Evolutionary conservation across 2,113 vertebrate species (phyloP), one percentile per base, ranked within the genome.

Genomic region (Cyprinodon variegatus): DNA sequence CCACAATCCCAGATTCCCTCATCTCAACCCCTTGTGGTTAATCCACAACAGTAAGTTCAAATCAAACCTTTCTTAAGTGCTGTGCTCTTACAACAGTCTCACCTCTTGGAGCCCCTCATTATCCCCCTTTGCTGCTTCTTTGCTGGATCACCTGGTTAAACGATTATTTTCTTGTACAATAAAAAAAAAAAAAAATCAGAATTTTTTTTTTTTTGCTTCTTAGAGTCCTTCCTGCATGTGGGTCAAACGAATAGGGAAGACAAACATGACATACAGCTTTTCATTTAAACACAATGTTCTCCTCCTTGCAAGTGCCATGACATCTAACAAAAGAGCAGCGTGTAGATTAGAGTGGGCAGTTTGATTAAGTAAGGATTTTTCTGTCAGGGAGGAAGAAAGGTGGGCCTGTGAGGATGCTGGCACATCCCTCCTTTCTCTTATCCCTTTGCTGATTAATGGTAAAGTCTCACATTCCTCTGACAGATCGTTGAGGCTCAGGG

Each of bases 291-390:
- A 62, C 36, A 62, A 20, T 15, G 22, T 61, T 37, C 71, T 77
- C 70, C 53, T 75, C 80, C 45, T 40, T 72, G 76, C 83, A 67
- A 61, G 67, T 40, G 40, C 70, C 57, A 68, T 70, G 68, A 68
- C 79, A 64, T 72, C 64, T 36, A 50, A 20, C 50, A 13, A 48
- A 79, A 79, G 84, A 72, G 73, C 78, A 81, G 85, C 78, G 68
- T 64, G 77, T 57, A 87, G 84, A 88, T 91, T 88, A 78, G 81
- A 87, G 80, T 64, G 79, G 89, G 77, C 88, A 90, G 70, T 90
- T 91, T 92, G 90, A 92, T 91, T 90, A 86, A 87, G 75, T 92
- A 91, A 91, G 86, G 91, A 93, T 94, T 94, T 94, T 93, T 86
- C 79, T 92, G 89, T 93, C 90, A 90, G 74, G 72, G 53, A 46